Evolutionary conservation across 2,888 invertebrate species (phyloP).

Genomic region (Rotaria socialis): DNA sequence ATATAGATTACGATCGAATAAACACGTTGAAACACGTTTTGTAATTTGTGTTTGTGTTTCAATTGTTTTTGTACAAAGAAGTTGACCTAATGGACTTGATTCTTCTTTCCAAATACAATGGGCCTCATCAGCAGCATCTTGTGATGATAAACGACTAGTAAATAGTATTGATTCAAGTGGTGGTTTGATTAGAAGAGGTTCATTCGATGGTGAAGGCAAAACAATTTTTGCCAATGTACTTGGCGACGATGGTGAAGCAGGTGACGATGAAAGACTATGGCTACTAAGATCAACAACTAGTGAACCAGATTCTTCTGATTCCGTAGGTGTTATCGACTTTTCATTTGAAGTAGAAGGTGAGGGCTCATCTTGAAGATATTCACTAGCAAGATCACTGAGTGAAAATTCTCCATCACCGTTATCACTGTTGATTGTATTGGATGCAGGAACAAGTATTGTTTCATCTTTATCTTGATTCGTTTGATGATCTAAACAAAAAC

Average conservation of each 20-base stretch:
- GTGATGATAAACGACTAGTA: not conserved
- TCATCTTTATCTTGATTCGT: not conserved
- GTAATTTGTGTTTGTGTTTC: not conserved
- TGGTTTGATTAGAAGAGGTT: not conserved
- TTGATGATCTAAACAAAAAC: not conserved
- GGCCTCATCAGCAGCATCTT: not conserved
- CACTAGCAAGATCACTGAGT: not conserved
- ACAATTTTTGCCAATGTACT: not conserved
- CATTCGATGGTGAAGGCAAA: not conserved
- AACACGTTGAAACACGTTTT: not conserved
- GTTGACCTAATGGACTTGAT: slow-evolving; percentile 16
- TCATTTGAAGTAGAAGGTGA: not conserved
- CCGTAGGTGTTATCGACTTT: too few species aligned
- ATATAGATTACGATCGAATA: not conserved
- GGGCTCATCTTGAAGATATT: slow-evolving; percentile 1
- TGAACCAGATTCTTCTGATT: not conserved
- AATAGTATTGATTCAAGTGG: slow-evolving; percentile 4
- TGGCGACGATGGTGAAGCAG: not conserved
- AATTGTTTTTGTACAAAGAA: not conserved
- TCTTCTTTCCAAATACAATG: not conserved
- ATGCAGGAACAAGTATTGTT: not conserved
- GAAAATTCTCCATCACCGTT: not conserved
- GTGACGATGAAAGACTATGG: not conserved
- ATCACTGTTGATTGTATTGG: not conserved
- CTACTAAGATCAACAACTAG: not conserved